Base-by-base conservation (phyloP, 1,140 invertebrate genomes). In the Neoseiulus cucumeris region DNA sequence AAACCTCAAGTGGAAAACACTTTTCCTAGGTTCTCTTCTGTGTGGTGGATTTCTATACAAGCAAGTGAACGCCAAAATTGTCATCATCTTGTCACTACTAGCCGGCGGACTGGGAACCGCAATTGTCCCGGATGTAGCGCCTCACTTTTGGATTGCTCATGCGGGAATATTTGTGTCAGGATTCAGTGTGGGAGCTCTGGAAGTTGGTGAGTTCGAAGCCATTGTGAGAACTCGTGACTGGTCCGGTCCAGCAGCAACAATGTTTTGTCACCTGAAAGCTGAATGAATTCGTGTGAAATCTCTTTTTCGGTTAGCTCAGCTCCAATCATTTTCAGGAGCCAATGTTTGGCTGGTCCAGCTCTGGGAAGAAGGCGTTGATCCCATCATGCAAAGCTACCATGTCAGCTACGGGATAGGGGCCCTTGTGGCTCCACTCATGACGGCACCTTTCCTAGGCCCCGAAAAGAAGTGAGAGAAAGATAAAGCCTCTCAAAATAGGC, bases 361-460 rank as follows among this genome's bases (percentile, higher is more conserved):
- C 5, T 81, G 79, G 79, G 76, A 75, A 12, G 73, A 74, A 44
- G 72, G 75, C 44, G 78, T 77, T 70, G 74, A 74, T 5, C 79
- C 79, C 6, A 80, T 76, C 66, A 75, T 81, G 68, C 80, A 81
- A 70, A 72, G 76, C 2, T 66, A 81, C 25, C 79, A 81, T 68
- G 80, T 80, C 71, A 75, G 75, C 18, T 80, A 80, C 74, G 79
- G 77, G 18, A 66, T 80, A 33, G 80, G 80, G 28, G 76, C 78
- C 2, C 79, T 79, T 66, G 68, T 80, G 39, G 78, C 79, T n/a
- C 79, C 80, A 17, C 71, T 80, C 2, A 67, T 80, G 22, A 75
- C 77, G 6, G 74, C 74, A 20, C 76, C 77, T 0, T 81, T 80
- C 67, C 70, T 80, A 14, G 71, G 69, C 18, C 55, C 17, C 17